These are phyloP conservation scores for Chionis minor DNA, from an alignment of 2,113 vertebrate species.

Conservation along the genomic window DNA sequence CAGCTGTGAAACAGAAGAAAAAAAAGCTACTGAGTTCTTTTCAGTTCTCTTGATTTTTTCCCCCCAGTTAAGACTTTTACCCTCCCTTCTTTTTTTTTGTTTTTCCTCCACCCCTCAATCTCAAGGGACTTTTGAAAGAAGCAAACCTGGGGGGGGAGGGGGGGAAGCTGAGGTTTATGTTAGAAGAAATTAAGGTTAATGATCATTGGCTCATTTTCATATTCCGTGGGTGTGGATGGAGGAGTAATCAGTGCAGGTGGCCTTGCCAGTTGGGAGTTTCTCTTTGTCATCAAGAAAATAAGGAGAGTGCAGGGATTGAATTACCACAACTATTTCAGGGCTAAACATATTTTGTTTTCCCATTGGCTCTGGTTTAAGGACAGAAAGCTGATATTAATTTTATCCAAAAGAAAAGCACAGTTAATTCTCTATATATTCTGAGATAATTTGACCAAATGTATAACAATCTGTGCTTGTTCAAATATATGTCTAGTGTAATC, in stretches of 20 bases:
- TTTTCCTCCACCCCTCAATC: no score
- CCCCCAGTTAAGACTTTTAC: neutral
- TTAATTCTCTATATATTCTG: constrained; percentile 45
- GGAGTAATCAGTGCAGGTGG: constrained; percentile 85
- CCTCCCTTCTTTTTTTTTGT: neutral
- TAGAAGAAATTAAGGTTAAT: constrained; percentile 83
- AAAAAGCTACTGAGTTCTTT: constrained; percentile 22
- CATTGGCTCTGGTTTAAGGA: constrained; percentile 75
- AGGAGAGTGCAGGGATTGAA: constrained; percentile 76
- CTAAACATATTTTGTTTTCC: constrained; percentile 79
- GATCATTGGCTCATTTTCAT: constrained; percentile 83
- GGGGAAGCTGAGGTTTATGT: constrained; percentile 69
- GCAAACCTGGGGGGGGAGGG: constrained; percentile 15
- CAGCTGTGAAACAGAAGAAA: constrained; percentile 30
- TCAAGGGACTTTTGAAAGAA: constrained; percentile 68
- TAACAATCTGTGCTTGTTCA: constrained; percentile 68
- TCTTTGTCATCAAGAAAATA: constrained; percentile 83
- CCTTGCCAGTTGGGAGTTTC: constrained; percentile 80
- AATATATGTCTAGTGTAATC: constrained; percentile 70
- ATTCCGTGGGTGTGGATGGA: constrained; percentile 81
- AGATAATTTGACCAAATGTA: constrained; percentile 68
- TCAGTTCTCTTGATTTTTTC: neutral
- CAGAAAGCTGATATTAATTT: constrained; percentile 81
- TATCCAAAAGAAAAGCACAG: constrained; percentile 68
- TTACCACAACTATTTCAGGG: constrained; percentile 78